Evolutionary conservation across 2,113 vertebrate genomes (phyloP), one percentile per base, ranked within the genome.

Genomic region (Lanius ludovicianus): DNA sequence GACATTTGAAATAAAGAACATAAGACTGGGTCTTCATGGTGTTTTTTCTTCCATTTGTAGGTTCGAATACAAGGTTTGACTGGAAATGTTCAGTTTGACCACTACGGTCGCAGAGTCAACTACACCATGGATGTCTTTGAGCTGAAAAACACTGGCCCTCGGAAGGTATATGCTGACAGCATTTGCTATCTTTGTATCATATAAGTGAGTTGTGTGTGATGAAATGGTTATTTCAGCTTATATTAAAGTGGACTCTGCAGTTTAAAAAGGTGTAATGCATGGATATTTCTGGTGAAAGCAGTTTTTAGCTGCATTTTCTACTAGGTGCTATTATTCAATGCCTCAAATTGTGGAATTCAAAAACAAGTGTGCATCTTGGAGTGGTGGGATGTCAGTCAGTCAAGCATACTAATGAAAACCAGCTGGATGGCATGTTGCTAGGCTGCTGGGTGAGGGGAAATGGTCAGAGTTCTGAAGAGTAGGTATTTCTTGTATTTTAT

Each of bases 61-160:
- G 99, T 99, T 96, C 98, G 98, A 95, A 99, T 99, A 97, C 99
- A 99, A 95, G 99, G 99, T 31, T 97, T 99, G 80, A 99, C 99
- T 5, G 99, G 99, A 67, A 99, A 99, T 23, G 98, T 99, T 94
- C 99, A 99, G 92, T 99, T 99, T 95, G 99, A 99, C 95, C 99
- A 99, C 95, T 99, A 99, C 9, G 99, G 99, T 56, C 99, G 99
- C 49, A 98, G 99, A 96, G 98, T 99, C 76, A 99, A 99, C 96
- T 99, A 99, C 50, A 99, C 99, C 44, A 99, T 99, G 99, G 99
- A 99, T 82, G 99, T 99, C 77, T 99, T 99, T 98, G 99, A 99
- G 96, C 97, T 99, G 89, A 99, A 99, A 96, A 99, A 98, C 95
- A 99, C 99, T 1, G 99, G 99, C 35, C 99, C 99, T 50, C 98